Evolutionary conservation across 2,797 vertebrate genomes (phyloP).

Genomic region (Echeneis naucrates): DNA sequence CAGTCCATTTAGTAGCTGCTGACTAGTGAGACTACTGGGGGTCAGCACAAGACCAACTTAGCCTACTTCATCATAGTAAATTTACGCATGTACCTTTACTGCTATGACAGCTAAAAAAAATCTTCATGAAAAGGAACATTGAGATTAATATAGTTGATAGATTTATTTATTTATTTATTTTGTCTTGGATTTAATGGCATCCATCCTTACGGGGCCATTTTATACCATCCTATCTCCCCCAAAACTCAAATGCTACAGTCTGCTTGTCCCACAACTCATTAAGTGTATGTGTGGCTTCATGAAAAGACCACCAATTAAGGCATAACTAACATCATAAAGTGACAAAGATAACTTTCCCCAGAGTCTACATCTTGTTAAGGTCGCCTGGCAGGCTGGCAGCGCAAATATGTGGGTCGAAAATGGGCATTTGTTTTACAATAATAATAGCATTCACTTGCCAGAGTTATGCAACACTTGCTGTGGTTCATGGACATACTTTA

Average conservation of each 20-base stretch:
- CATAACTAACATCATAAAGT: conserved; percentile 69
- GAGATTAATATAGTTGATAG: not conserved
- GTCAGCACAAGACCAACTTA: not conserved
- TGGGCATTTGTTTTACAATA: conserved; percentile 75
- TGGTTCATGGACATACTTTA: conserved; percentile 85
- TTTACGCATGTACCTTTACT: conserved; percentile 10
- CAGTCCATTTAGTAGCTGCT: conserved; percentile 17
- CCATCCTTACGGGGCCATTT: conserved; percentile 11
- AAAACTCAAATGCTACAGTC: conserved; percentile 2
- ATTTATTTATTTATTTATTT: no score
- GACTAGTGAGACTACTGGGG: no score
- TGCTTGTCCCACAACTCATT: conserved; percentile 24
- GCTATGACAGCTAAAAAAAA: not conserved
- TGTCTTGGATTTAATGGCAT: not conserved
- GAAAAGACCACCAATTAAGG: conserved; percentile 69
- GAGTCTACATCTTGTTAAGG: conserved; percentile 63
- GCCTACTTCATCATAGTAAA: not conserved
- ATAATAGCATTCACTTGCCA: conserved; percentile 76
- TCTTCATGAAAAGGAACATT: not conserved
- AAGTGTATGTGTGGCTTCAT: conserved; percentile 39
- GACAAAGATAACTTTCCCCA: conserved; percentile 70
- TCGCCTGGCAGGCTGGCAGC: conserved; percentile 47
- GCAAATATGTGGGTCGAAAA: conserved; percentile 56
- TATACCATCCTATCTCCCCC: conserved; percentile 14
- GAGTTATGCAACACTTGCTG: conserved; percentile 81